Evolutionary conservation across 2,888 invertebrate genomes (phyloP), one percentile per base, ranked within the genome.

Genomic region (Erebia ligea): DNA sequence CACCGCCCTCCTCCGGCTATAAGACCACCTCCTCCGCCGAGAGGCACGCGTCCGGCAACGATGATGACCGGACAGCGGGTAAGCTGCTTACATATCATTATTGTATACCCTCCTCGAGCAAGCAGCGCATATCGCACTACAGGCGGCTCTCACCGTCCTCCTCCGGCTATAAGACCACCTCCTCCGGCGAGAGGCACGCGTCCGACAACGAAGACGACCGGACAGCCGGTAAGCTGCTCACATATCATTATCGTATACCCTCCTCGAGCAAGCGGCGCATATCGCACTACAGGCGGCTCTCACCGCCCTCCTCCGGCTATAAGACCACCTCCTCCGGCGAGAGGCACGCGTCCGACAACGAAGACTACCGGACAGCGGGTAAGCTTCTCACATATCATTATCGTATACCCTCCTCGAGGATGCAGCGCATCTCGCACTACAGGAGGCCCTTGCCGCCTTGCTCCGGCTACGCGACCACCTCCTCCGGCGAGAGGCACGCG

Each of bases 191-290:
- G 81, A 82, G 94, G n/a, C 93, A 93, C 84, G 92, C 92, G 73
- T 92, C 92, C 75, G 93, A 93, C 77, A 93, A 89, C 79, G 94
- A 94, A 84, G 93, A 94, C 73, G 93, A 93, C 48, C 88, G 93
- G 78, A 86, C 90, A 76, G 83, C 80, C 75, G 85, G 86, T 82
- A 25, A 70, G 77, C 74, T 15, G 9, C 25, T 17, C 10, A 42
- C 50, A 50, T 13, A n/a, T 50, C 50, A 42, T 10, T 10, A 42
- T 42, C 42, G 10, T 42, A 42, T 42, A 10, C 87, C 68, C 88
- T 92, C 88, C 80, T 94, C 72, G 98, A 97, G 89, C 97, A 96
- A 97, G 89, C 97, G 95, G 86, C 96, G 98, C 84, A 97, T 98
- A 87, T 98, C 98, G 48, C 92, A 85, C 91, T 97, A 96, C 86